phyloP scores from a whole-genome alignment of 2,113 vertebrate species.

The Sclerurus mexicanus region DNA sequence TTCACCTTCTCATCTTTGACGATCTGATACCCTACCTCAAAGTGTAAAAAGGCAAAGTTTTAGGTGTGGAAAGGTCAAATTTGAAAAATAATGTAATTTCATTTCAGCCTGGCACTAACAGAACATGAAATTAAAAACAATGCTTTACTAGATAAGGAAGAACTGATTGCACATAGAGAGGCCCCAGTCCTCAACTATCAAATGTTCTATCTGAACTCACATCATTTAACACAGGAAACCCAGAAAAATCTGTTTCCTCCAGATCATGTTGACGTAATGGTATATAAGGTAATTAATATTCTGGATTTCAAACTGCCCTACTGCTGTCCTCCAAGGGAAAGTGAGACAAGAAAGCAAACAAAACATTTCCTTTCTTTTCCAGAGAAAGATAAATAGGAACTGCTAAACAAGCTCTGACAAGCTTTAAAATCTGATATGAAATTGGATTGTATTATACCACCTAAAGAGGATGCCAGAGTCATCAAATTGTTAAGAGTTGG shows the following conservation, averaged over 20 bases:
- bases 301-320: constrained; percentile 1
- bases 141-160: neutral
- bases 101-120: neutral
- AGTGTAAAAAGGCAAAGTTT: neutral
- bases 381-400: constrained; percentile 39
- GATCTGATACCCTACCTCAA: neutral
- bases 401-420: constrained; percentile 1
- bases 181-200: neutral
- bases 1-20: neutral
- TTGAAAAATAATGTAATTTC: neutral
- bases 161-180: neutral
- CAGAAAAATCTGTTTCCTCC: constrained; percentile 61
- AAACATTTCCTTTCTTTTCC: constrained; percentile 48
- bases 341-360: constrained; percentile 12
- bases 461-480: neutral
- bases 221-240: constrained; percentile 31
- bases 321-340: constrained; percentile 22
- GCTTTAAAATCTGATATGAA: constrained; percentile 1
- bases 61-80: neutral
- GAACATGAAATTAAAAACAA: neutral
- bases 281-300: constrained; percentile 41
- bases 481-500: neutral
- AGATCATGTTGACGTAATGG: neutral
- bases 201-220: neutral
- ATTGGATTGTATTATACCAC: neutral